phyloP scores from a whole-genome alignment of 2,888 invertebrate species.

The Cephalotes varians region DNA sequence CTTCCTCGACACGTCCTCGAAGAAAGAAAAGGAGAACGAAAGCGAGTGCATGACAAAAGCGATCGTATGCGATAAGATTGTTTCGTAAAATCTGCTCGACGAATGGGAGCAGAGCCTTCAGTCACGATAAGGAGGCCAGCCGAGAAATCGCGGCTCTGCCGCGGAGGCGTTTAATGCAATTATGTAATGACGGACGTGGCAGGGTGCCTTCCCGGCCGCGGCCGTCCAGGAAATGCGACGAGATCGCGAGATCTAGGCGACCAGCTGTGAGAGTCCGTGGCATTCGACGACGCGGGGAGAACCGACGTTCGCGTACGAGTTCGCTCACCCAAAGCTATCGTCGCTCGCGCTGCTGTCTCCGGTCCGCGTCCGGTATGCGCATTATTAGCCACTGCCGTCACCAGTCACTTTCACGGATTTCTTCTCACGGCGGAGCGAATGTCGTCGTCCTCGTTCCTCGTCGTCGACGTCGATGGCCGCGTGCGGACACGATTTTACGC shows the following conservation, averaged over 20 bases:
- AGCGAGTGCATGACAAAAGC: neutral
- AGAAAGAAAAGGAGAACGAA: neutral
- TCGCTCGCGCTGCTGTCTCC: constrained; percentile 73
- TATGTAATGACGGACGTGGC: neutral
- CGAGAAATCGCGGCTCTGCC: neutral
- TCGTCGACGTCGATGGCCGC: constrained; percentile 28
- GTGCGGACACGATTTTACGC: constrained; percentile 58
- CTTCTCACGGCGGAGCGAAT: constrained; percentile 24
- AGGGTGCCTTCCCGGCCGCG: neutral
- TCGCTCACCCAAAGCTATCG: constrained; percentile 78
- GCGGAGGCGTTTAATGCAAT: neutral
- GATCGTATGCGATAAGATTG: neutral
- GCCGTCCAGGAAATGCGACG: neutral
- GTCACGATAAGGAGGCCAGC: neutral
- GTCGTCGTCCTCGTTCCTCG: constrained; percentile 30
- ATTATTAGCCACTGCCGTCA: constrained; percentile 70
- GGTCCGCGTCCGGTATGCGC: constrained; percentile 70
- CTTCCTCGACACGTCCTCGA: neutral
- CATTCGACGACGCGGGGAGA: constrained; percentile 56
- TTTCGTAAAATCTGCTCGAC: neutral
- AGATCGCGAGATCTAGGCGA: constrained; percentile 20
- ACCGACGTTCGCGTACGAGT: constrained; percentile 58
- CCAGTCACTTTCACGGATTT: neutral
- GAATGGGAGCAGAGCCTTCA: neutral
- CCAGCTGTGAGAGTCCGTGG: constrained; percentile 78